Percentiles rank a stretch among this genome's conserved stretches.
These are phyloP conservation scores for Notarius quadriscutis DNA, from an alignment of 2,113 vertebrate species.

Conservation along the genomic window DNA sequence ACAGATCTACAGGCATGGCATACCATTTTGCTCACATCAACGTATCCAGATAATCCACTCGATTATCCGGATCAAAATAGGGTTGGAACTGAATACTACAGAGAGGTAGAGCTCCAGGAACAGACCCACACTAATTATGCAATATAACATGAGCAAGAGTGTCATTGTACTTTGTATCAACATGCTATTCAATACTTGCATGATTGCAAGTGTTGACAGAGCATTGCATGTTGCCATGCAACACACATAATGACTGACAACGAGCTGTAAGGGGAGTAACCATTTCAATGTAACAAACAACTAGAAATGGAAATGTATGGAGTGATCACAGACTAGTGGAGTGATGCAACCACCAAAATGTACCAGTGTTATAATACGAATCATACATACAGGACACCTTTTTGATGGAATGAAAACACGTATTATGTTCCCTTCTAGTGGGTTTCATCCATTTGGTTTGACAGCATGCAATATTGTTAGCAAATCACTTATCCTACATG, in stretches of 20 bases:
- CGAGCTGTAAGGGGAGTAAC: not conserved
- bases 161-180: too few species aligned
- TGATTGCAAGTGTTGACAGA: not conserved
- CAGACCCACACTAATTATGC: not conserved
- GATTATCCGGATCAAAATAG: not conserved
- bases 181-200: too few species aligned
- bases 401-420: too few species aligned
- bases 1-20: not conserved
- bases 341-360: not conserved
- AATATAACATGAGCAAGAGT: not conserved
- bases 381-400: too few species aligned
- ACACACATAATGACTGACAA: not conserved
- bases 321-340: not conserved
- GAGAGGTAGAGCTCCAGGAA: too few species aligned
- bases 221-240: not conserved
- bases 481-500: too few species aligned
- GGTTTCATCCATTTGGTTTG: too few species aligned
- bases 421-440: too few species aligned
- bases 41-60: not conserved
- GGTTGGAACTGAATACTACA: not conserved
- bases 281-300: not conserved
- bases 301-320: not conserved
- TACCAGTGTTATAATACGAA: not conserved
- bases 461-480: too few species aligned
- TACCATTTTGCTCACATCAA: not conserved